Percentiles rank a stretch among this genome's conserved stretches.
These are phyloP conservation scores for Hepsetus odoe DNA, from an alignment of 2,113 vertebrate genomes.

Conservation along the genomic window DNA sequence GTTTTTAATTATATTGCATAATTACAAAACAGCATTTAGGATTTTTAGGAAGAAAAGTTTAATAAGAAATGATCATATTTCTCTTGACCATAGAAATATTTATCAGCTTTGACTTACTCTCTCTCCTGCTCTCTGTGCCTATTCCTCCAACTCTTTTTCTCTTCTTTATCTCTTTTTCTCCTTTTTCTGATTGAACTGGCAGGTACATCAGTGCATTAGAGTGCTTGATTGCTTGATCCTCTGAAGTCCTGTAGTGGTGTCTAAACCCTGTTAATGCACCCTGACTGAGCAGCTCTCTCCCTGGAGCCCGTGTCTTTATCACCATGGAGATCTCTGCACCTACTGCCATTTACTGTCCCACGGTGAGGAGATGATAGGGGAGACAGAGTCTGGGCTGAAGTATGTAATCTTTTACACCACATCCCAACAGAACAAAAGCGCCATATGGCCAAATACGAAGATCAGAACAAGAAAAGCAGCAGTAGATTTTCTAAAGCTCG, in stretches of 20 bases:
- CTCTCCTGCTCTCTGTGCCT: background rate
- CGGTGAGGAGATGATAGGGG: slow-evolving; percentile 19
- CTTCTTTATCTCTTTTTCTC: background rate
- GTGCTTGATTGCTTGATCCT: slow-evolving; percentile 61
- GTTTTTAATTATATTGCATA: slow-evolving; percentile 11
- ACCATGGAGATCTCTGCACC: slow-evolving; percentile 57
- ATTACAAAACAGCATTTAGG: slow-evolving; percentile 9
- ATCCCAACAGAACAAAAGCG: background rate
- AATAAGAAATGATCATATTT: background rate
- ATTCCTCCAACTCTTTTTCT: background rate
- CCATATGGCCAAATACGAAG: background rate
- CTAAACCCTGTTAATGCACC: slow-evolving; percentile 61
- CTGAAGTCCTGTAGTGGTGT: slow-evolving; percentile 50
- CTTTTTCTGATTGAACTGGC: slow-evolving; percentile 32
- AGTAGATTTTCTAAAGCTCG: background rate
- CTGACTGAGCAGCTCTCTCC: slow-evolving; percentile 53
- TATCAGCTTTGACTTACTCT: slow-evolving; percentile 7
- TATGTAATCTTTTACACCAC: slow-evolving; percentile 26
- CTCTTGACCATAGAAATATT: slow-evolving; percentile 25
- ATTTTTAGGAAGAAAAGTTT: slow-evolving; percentile 10
- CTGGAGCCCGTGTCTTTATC: slow-evolving; percentile 57
- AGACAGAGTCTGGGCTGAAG: slow-evolving; percentile 21
- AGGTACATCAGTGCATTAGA: slow-evolving; percentile 62
- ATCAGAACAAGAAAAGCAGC: slow-evolving; percentile 27
- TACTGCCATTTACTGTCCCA: slow-evolving; percentile 52